Evolutionary conservation across 1,140 invertebrate genomes (phyloP).

Genomic region (Hylaeus volcanicus): DNA sequence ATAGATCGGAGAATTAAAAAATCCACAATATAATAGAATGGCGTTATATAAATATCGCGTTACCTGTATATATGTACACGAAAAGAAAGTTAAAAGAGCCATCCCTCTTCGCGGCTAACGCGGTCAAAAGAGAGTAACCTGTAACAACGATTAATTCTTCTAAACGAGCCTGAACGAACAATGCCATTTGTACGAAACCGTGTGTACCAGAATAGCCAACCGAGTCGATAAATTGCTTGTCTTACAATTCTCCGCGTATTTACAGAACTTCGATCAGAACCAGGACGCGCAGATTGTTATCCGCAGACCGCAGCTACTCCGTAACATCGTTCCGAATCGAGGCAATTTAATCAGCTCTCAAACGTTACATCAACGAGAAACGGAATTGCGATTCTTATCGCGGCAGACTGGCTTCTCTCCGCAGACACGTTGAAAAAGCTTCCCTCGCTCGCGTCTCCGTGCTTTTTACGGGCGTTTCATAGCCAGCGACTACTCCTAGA

Average conservation of each 20-base stretch:
- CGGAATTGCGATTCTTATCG: slow-evolving; percentile 64
- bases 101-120: too few relatives aligned
- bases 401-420: slow-evolving; percentile 38
- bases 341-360: slow-evolving; percentile 60
- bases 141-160: not conserved
- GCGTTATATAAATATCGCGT: too few relatives aligned
- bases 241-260: slow-evolving; percentile 13
- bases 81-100: too few relatives aligned
- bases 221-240: slow-evolving; percentile 14
- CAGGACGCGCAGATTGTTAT: slow-evolving; percentile 43
- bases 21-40: too few relatives aligned
- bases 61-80: too few relatives aligned
- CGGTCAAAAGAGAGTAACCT: not conserved
- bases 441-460: not conserved
- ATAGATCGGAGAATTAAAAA: too few relatives aligned
- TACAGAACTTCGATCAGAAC: slow-evolving; percentile 29
- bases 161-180: not conserved
- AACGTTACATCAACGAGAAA: slow-evolving; percentile 52
- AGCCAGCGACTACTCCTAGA: slow-evolving; percentile 24
- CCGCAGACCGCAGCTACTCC: slow-evolving; percentile 24
- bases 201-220: not conserved
- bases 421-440: slow-evolving; percentile 60
- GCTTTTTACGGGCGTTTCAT: slow-evolving; percentile 24
- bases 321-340: slow-evolving; percentile 41
- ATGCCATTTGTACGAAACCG: not conserved